Evolutionary conservation across 2,888 invertebrate species (phyloP).

Genomic region (Zhengitettix transpicula): DNA sequence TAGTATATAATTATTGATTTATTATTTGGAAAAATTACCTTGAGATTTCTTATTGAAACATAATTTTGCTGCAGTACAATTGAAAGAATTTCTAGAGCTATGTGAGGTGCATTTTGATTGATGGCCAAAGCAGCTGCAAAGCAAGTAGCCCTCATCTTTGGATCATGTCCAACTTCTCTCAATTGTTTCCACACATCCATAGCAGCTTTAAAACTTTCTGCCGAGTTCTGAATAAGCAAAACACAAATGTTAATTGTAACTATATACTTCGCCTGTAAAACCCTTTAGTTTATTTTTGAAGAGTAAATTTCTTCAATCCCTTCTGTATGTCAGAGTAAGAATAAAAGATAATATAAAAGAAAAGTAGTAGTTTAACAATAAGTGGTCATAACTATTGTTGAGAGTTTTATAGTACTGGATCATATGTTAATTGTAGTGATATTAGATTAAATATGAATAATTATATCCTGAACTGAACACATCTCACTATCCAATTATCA

Average conservation of each 20-base stretch:
- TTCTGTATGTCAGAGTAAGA: too few relatives aligned
- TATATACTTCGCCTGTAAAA: too few relatives aligned
- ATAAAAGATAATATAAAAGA: too few relatives aligned
- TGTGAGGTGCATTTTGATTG: constrained; percentile 46
- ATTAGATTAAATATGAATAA: too few relatives aligned
- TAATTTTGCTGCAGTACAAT: constrained; percentile 37
- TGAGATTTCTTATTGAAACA: constrained; percentile 51
- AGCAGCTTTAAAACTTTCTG: constrained; percentile 45
- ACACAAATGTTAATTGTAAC: neutral
- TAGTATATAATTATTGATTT: neutral
- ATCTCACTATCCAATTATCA: too few relatives aligned
- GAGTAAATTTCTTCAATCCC: too few relatives aligned
- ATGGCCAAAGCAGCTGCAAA: constrained; percentile 50
- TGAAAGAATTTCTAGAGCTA: constrained; percentile 48
- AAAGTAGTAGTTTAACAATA: too few relatives aligned
- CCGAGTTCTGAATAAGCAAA: constrained; percentile 45
- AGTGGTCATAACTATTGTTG: too few relatives aligned
- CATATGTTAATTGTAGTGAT: too few relatives aligned
- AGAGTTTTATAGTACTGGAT: too few relatives aligned
- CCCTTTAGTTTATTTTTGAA: too few relatives aligned
- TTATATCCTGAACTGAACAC: too few relatives aligned
- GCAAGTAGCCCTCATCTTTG: constrained; percentile 42
- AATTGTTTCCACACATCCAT: constrained; percentile 43
- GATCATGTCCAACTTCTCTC: constrained; percentile 33
- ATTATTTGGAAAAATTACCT: constrained; percentile 25